Percentiles rank a stretch among this genome's conserved stretches.
These are phyloP conservation scores for Zaprionus ornatus DNA, from an alignment of 1,140 invertebrate genomes.

Conservation along the genomic window DNA sequence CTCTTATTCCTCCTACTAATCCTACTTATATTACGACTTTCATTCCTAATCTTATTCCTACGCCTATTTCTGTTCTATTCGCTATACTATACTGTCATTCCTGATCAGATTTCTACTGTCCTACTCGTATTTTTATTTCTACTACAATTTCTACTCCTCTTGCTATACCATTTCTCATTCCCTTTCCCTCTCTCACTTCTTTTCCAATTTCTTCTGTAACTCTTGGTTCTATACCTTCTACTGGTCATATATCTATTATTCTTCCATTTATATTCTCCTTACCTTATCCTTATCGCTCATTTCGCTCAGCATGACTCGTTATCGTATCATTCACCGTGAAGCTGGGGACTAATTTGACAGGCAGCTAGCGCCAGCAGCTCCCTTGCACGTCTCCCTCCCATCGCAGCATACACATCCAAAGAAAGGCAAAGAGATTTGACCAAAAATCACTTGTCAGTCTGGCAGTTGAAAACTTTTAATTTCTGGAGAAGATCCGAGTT, in stretches of 20 bases:
- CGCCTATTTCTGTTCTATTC: background rate
- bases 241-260: background rate
- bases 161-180: background rate
- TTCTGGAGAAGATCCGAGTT: conserved; percentile 41
- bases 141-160: background rate
- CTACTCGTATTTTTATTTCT: too few species aligned
- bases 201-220: background rate
- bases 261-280: too few species aligned
- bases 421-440: conserved; percentile 16
- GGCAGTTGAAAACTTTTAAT: conserved; percentile 59
- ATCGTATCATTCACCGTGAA: conserved; percentile 63
- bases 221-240: background rate
- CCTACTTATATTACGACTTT: background rate
- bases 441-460: conserved; percentile 65
- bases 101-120: too few species aligned
- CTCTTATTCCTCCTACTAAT: background rate
- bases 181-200: background rate
- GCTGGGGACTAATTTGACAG: conserved; percentile 74
- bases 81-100: too few species aligned
- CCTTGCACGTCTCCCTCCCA: background rate
- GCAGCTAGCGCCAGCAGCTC: conserved; percentile 64
- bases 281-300: background rate
- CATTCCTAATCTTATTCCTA: background rate
- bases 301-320: conserved; percentile 29
- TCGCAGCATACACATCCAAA: conserved; percentile 13